Base-by-base conservation (phyloP, 2,797 vertebrate species). In the Pelodytes ibericus region DNA sequence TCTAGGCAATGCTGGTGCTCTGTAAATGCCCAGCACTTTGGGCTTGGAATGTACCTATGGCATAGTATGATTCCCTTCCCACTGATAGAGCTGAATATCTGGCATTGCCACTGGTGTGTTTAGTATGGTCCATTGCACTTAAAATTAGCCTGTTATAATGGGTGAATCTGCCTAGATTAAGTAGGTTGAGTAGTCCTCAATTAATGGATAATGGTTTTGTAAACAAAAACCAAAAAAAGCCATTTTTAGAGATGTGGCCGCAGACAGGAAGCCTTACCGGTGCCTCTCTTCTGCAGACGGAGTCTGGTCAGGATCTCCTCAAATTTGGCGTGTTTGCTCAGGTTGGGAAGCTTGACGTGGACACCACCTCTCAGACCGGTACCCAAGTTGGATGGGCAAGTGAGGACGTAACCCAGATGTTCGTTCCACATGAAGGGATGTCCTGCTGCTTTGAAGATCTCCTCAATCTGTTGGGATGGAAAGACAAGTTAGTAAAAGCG, bases 361-460 rank as follows among this genome's bases (percentile, higher is more conserved):
- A 95, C 94, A 0, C 94, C 94, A 0, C 94, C 94, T 1, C 94
- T 91, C 80, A 94, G 90, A 60, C 94, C 94, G 0, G 93, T 95
- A 53, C 94, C 94, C 84, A 95, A 82, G 87, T 95, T 95, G 75
- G 94, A 95, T 0, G 94, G 94, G 84, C 94, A 95, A 76, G 94
- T 95, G 65, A 95, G 88, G 77, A 95, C 82, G 72, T 91, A 95
- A 64, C 94, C 94, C 83, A 95, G 83, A 79, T 95, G 94, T 70
- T 95, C 90, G 2, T 87, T 95, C 94, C 94, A 95, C 90, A 91
- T 94, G 89, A 95, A 95, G 62, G 92, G 92, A 64, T 93, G 93
- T 2, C 93, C 91, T 0, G 91, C 91, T 68, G 90, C 86, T 87
- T 94, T 92, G 87, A 95, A 95, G 86, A 94, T 87, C 24, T 89